These are phyloP conservation scores for Calcarius lapponicus DNA, from an alignment of 2,797 vertebrate genomes.

Conservation along the genomic window DNA sequence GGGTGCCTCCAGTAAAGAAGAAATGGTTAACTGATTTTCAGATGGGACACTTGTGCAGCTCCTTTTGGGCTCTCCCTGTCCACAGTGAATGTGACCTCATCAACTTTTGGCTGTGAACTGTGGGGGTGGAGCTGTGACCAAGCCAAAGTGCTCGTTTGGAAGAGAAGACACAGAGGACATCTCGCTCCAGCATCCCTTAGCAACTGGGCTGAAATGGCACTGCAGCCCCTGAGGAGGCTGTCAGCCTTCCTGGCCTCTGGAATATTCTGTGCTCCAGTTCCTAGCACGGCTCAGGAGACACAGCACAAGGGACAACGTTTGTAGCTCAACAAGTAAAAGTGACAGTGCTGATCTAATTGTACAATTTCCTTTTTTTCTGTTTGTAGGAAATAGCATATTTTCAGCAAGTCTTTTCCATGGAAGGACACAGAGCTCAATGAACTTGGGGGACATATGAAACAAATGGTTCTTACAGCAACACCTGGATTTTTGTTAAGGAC, in stretches of 20 bases:
- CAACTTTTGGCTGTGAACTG: conserved; percentile 29
- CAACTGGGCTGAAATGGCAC: conserved; percentile 2
- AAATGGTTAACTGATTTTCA: not conserved
- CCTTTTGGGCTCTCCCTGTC: not conserved
- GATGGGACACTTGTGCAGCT: not conserved
- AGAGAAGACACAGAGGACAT: not conserved
- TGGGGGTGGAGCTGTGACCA: conserved; percentile 34
- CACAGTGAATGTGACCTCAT: not conserved
- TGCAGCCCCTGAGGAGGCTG: not conserved
- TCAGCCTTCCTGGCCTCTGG: not conserved
- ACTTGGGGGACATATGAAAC: not conserved
- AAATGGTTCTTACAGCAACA: not conserved
- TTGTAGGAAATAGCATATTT: not conserved
- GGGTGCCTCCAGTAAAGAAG: not conserved
- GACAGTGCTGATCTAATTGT: not conserved
- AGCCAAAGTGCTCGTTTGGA: conserved; percentile 25
- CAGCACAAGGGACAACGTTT: not conserved
- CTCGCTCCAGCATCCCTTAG: conserved; percentile 45
- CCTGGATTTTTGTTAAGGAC: not conserved
- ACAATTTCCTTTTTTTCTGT: not conserved
- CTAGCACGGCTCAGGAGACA: not conserved
- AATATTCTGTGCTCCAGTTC: not conserved
- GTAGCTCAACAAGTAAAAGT: not conserved
- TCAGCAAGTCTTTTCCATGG: not conserved
- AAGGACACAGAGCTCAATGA: not conserved